These are phyloP conservation scores for Calephelis perditalis DNA, from an alignment of 2,888 invertebrate genomes.

Conservation along the genomic window DNA sequence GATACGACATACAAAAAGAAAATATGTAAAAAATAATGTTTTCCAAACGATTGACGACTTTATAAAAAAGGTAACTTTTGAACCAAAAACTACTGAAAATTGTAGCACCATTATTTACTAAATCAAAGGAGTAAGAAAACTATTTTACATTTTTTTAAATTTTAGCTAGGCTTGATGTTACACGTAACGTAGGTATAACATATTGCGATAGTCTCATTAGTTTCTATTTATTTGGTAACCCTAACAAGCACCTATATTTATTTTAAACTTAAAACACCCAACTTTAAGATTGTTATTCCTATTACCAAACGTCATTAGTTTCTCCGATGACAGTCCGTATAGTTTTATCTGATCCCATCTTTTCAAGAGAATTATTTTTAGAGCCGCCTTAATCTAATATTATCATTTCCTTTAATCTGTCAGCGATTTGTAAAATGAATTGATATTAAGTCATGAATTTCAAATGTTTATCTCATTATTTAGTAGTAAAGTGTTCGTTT, in stretches of 20 bases:
- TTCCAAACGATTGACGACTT: too few species aligned
- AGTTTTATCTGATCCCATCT: slow-evolving; percentile 67
- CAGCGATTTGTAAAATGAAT: slow-evolving; percentile 30
- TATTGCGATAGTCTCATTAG: too few species aligned
- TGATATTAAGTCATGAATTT: slow-evolving; percentile 4
- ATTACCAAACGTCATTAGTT: slow-evolving; percentile 45
- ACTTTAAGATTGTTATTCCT: slow-evolving; percentile 46
- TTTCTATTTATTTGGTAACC: background rate
- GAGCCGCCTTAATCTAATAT: slow-evolving; percentile 41
- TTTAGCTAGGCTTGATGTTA: too few species aligned
- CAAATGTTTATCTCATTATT: background rate
- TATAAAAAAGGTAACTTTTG: too few species aligned
- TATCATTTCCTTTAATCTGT: slow-evolving; percentile 34
- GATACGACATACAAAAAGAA: too few species aligned
- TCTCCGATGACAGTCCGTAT: slow-evolving; percentile 66
- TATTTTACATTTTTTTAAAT: too few species aligned
- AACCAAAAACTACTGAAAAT: too few species aligned
- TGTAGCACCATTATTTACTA: too few species aligned
- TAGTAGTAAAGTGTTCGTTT: too few species aligned
- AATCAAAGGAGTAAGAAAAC: too few species aligned
- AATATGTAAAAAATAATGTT: too few species aligned
- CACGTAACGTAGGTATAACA: too few species aligned
- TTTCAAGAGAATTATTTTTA: slow-evolving; percentile 57
- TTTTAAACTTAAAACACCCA: slow-evolving; percentile 47
- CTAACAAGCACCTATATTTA: slow-evolving; percentile 31